Base-by-base conservation (phyloP, 2,888 invertebrate species). In the Pantelozetes paolii region DNA sequence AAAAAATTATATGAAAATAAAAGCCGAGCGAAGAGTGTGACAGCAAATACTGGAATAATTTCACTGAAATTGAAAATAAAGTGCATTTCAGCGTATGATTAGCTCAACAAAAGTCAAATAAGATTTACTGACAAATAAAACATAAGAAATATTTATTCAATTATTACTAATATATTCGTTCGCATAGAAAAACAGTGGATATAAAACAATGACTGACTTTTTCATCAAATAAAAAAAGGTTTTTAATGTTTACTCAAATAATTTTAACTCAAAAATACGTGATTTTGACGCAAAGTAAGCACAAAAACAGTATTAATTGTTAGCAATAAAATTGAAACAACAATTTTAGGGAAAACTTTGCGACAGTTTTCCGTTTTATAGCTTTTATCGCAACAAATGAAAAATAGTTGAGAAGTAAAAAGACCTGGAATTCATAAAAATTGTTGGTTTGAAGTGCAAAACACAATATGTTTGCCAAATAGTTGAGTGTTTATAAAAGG, bases 11-110 rank as follows among this genome's bases (percentile, higher is more conserved):
- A 67, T 40, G 62, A 54, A 57, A 28, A 28, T 28, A 23, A 18
- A 28, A 57, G 26, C 54, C 15, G 2, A 54, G 18, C 2, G 45
- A 45, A 18, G 11, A 54, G 54, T 54, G 11, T 20, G 13, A 54
- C 54, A 54, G 45, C 20, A 54, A 57, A 57, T 57, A 30, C 36
- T 36, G 1, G 28, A 40, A 64, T 40, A 64, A 64, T 64, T 64
- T 69, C 23, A 42, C 23, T 45, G 69, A 69, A 69, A 64, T 40
- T 30, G 23, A 40, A 64, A 64, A 64, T 20, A 64, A 64, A 64
- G 40, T 57, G 57, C 64, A 36, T 13, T 50, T 64, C n/a, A 64
- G 20, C 64, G 40, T 36, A 64, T 64, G 64, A 64, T 64, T 40
- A 40, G 64, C 36, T 54, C 54, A 54, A 28, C 9, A 36, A 36